Conservation (phyloP, 2,797 vertebrate species). For the Artibeus lituratus region DNA sequence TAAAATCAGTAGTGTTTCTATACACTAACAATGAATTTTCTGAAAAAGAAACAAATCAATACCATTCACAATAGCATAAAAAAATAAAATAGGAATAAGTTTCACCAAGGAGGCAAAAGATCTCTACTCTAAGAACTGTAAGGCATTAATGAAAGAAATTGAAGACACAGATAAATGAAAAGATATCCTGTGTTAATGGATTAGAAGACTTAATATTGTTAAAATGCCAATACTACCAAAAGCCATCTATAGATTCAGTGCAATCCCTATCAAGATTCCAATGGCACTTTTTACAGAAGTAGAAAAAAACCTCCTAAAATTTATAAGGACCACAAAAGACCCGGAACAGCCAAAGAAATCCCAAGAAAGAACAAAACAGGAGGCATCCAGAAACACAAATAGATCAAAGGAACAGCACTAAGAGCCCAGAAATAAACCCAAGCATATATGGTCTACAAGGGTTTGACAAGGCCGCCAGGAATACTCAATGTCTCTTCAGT, state of each 20-base stretch:
- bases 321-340: neutral
- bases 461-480: neutral
- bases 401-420: neutral
- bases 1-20: no score
- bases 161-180: neutral
- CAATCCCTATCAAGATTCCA: neutral
- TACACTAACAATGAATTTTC: no score
- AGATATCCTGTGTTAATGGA: neutral
- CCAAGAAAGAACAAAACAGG: neutral
- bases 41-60: no score
- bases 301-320: neutral
- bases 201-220: neutral
- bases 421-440: neutral
- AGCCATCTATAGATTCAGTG: neutral
- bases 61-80: no score
- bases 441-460: neutral
- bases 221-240: neutral
- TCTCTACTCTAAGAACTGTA: neutral
- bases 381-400: neutral
- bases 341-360: neutral
- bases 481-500: neutral
- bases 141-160: neutral
- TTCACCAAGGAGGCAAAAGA: neutral
- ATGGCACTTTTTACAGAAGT: neutral
- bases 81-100: neutral